Conservation (phyloP, 2,888 invertebrate genomes). For the Stenotaenia linearis region DNA sequence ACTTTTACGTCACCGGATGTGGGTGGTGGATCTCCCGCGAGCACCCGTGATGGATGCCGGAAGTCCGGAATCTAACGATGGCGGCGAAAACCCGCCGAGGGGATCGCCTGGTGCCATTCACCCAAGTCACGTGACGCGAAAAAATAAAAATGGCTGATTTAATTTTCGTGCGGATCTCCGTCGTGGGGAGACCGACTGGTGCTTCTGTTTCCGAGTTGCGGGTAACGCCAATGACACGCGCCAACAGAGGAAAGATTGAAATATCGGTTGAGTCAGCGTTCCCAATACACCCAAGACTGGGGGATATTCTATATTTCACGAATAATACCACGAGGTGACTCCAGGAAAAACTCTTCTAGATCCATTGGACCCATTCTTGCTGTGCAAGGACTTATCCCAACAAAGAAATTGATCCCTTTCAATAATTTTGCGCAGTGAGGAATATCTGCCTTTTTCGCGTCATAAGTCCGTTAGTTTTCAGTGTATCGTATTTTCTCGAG, state of each 20-base stretch:
- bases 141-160: conserved; percentile 17
- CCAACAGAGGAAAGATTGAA: neutral
- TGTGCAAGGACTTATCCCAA: no score
- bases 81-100: conserved; percentile 26
- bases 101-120: neutral
- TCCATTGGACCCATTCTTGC: no score
- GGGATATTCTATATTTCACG: neutral
- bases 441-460: no score
- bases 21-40: conserved; percentile 32
- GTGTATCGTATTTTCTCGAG: no score
- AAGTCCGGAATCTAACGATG: conserved; percentile 35
- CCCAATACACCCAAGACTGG: no score
- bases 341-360: no score
- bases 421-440: no score
- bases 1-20: conserved; percentile 32
- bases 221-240: conserved; percentile 29
- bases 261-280: neutral
- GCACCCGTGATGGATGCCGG: conserved; percentile 37
- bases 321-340: no score
- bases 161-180: conserved; percentile 32
- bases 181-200: neutral
- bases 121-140: conserved; percentile 6
- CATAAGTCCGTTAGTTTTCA: no score
- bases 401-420: no score
- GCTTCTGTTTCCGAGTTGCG: conserved; percentile 1